A percentile compares a stretch with the other conserved stretches of the same genome.
Evolutionary conservation across 1,140 invertebrate genomes (phyloP).

Genomic region (Lordiphosa stackelbergi): DNA sequence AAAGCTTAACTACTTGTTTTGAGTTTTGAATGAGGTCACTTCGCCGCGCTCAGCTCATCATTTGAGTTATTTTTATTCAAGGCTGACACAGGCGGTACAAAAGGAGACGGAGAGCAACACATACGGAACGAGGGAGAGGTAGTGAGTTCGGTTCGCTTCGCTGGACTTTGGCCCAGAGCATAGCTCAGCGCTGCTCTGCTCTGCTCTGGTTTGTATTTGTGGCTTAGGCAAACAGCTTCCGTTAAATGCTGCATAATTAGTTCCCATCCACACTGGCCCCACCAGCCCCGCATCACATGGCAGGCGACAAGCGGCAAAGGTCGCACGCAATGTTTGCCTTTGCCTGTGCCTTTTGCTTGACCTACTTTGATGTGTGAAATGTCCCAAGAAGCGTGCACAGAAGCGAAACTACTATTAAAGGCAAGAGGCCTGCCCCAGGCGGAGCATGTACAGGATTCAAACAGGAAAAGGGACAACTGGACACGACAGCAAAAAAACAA

Average conservation of each 20-base stretch:
- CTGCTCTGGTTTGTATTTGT: constrained; percentile 19
- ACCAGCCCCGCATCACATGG: constrained; percentile 39
- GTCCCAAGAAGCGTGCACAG: constrained; percentile 52
- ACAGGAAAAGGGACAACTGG: constrained; percentile 48
- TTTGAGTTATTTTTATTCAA: constrained; percentile 72
- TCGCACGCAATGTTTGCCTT: constrained; percentile 64
- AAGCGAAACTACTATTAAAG: constrained; percentile 36
- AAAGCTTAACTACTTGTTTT: constrained; percentile 74
- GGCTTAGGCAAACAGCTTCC: constrained; percentile 72
- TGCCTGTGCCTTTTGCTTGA: constrained; percentile 64
- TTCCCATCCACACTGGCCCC: constrained; percentile 46
- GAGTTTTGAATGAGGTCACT: constrained; percentile 74
- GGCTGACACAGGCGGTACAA: constrained; percentile 44
- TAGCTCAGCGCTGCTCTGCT: neutral
- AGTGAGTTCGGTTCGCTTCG: constrained; percentile 29
- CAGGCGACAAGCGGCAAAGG: constrained; percentile 62
- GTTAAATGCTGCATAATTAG: constrained; percentile 75
- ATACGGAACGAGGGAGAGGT: constrained; percentile 8
- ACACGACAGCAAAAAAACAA: constrained; percentile 38
- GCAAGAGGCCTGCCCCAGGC: constrained; percentile 30
- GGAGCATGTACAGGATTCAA: constrained; percentile 44
- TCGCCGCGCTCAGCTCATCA: constrained; percentile 63
- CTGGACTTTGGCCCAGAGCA: constrained; percentile 23
- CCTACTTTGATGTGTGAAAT: constrained; percentile 75
- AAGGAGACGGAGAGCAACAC: constrained; percentile 11